Conservation (phyloP, 1,140 invertebrate species). For the Heliconius himera region DNA sequence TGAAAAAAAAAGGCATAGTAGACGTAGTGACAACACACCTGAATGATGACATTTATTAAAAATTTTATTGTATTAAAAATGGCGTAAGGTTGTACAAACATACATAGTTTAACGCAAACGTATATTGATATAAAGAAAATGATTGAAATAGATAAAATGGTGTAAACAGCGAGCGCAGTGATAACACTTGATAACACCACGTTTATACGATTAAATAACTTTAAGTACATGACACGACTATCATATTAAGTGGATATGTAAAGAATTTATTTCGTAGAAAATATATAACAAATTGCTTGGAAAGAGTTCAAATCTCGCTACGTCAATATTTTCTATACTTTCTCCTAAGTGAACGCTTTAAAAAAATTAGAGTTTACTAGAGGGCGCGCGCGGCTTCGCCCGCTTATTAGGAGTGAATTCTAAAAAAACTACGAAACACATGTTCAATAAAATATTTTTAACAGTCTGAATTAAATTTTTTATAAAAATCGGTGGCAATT, state of each 20-base stretch:
- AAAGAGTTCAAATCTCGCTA: not conserved
- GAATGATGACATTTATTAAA: not conserved
- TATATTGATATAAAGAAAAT: constrained; percentile 2
- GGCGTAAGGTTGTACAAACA: not conserved
- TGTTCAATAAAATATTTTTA: too few species aligned
- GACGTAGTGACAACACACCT: too few species aligned
- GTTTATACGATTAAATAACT: not conserved
- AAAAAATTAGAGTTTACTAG: too few species aligned
- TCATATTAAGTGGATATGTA: not conserved
- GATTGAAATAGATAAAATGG: constrained; percentile 3
- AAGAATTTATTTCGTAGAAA: too few species aligned
- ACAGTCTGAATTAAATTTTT: too few species aligned
- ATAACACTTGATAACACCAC: not conserved
- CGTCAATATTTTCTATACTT: too few species aligned
- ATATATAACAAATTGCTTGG: not conserved
- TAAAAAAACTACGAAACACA: too few species aligned
- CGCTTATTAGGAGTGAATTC: too few species aligned
- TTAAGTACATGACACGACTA: not conserved
- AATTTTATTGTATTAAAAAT: not conserved
- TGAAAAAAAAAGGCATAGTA: too few species aligned
- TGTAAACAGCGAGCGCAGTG: not conserved
- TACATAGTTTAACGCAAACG: not conserved
- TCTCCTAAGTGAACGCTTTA: too few species aligned
- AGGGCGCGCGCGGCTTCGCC: too few species aligned
- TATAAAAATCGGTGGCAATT: too few species aligned